Conservation (phyloP, 2,888 invertebrate genomes). For the Pyrgus malvae region DNA sequence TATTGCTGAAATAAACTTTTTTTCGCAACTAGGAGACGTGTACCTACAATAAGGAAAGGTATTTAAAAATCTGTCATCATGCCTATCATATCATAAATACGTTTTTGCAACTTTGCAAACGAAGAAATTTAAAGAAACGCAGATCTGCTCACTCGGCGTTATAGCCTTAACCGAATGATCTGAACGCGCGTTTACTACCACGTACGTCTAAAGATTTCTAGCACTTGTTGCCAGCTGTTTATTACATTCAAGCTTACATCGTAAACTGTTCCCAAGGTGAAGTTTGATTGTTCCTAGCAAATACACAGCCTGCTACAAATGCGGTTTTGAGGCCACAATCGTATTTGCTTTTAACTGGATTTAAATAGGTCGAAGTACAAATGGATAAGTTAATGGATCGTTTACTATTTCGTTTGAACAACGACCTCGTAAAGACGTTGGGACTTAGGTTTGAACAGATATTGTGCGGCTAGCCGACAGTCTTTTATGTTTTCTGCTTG, state of each 20-base stretch:
- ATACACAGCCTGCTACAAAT: slow-evolving; percentile 48
- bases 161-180: background rate
- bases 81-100: too few species aligned
- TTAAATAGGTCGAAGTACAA: slow-evolving; percentile 64
- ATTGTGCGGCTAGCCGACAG: slow-evolving; percentile 15
- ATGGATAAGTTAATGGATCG: slow-evolving; percentile 45
- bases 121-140: too few species aligned
- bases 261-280: slow-evolving; percentile 69
- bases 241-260: slow-evolving; percentile 56
- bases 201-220: slow-evolving; percentile 47
- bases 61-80: too few species aligned
- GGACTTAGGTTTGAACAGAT: slow-evolving; percentile 25
- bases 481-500: slow-evolving; percentile 20
- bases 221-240: slow-evolving; percentile 69
- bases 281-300: slow-evolving; percentile 63
- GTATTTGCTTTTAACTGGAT: slow-evolving; percentile 59
- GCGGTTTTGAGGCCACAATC: slow-evolving; percentile 63
- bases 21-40: too few species aligned
- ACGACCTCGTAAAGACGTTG: slow-evolving; percentile 23
- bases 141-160: too few species aligned
- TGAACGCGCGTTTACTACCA: slow-evolving; percentile 16
- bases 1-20: too few species aligned
- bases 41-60: too few species aligned
- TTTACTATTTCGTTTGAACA: slow-evolving; percentile 39
- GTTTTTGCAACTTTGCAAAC: too few species aligned